These are phyloP conservation scores for Delia radicum DNA, from an alignment of 1,140 invertebrate genomes.

Conservation along the genomic window DNA sequence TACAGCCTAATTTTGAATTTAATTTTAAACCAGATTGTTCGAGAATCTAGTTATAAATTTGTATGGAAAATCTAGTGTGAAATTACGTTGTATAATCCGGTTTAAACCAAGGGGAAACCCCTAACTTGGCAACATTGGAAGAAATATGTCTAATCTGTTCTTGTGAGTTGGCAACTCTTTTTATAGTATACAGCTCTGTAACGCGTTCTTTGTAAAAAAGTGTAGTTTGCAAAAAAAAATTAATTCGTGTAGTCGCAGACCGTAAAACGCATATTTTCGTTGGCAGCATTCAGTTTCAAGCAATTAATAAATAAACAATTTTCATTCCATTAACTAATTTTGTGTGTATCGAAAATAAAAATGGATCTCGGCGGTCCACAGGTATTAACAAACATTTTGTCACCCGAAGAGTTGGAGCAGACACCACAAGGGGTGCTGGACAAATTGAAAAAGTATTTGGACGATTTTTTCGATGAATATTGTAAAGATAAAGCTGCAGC, in stretches of 20 bases:
- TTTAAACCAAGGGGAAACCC: too few relatives aligned
- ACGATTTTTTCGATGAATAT: constrained; percentile 67
- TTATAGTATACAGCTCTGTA: not conserved
- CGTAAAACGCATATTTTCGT: not conserved
- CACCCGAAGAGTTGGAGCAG: constrained; percentile 41
- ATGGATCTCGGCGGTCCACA: constrained; percentile 48
- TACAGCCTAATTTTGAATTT: too few relatives aligned
- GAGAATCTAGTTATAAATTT: too few relatives aligned
- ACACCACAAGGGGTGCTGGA: constrained; percentile 41
- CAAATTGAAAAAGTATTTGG: constrained; percentile 66
- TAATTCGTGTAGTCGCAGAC: constrained; percentile 7
- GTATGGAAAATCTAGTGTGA: too few relatives aligned
- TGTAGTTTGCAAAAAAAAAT: constrained; percentile 16
- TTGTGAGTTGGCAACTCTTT: not conserved
- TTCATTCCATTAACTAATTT: constrained; percentile 8
- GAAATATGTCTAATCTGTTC: not conserved
- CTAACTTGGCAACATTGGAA: too few relatives aligned
- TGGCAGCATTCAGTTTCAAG: not conserved
- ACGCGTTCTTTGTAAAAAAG: not conserved
- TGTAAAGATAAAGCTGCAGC: constrained; percentile 66
- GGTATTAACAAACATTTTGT: constrained; percentile 39
- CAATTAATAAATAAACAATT: not conserved
- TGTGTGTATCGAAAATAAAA: constrained; percentile 1
- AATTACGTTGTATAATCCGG: too few relatives aligned
- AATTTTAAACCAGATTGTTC: too few relatives aligned